Percentiles rank a stretch among this genome's conserved stretches.
These are phyloP conservation scores for Lasioglossum albipes DNA, from an alignment of 1,140 invertebrate genomes.

Conservation along the genomic window DNA sequence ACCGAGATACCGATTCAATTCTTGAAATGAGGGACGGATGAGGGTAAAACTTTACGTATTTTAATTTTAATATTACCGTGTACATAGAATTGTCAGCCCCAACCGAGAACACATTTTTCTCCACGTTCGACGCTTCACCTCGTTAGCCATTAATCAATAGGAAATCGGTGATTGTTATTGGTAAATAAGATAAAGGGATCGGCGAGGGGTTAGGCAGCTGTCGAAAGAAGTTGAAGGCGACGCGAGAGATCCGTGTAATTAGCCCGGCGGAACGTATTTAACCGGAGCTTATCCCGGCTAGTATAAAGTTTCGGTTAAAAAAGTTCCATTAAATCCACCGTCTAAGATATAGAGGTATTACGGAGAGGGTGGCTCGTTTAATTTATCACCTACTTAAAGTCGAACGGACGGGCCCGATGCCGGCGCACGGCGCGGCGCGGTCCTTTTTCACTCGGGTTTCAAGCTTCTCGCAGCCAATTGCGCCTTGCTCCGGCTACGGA, in stretches of 20 bases:
- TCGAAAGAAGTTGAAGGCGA: constrained; percentile 38
- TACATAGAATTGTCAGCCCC: too few species aligned
- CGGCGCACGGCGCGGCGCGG: constrained; percentile 13
- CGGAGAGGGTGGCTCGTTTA: constrained; percentile 66
- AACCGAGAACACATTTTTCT: too few species aligned
- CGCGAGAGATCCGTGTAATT: constrained; percentile 60
- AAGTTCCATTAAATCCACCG: constrained; percentile 72
- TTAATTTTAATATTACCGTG: too few species aligned
- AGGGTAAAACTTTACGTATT: too few species aligned
- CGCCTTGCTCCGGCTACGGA: constrained; percentile 48
- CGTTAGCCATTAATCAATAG: neutral
- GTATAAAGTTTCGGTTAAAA: constrained; percentile 69
- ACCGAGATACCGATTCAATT: too few species aligned
- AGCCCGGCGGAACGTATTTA: constrained; percentile 67
- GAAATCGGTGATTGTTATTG: neutral
- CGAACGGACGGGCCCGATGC: constrained; percentile 55
- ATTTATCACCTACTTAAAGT: constrained; percentile 76
- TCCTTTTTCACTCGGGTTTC: constrained; percentile 67
- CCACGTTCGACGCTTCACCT: too few species aligned
- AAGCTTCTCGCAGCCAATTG: constrained; percentile 61
- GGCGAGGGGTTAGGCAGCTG: neutral
- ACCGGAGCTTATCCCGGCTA: constrained; percentile 66
- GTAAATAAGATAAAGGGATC: neutral
- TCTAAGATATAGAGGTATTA: constrained; percentile 63
- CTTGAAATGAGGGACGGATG: too few species aligned